A percentile compares a stretch with the other conserved stretches of the same genome.
Evolutionary conservation across 2,113 vertebrate genomes (phyloP).

Genomic region (Procavia capensis): DNA sequence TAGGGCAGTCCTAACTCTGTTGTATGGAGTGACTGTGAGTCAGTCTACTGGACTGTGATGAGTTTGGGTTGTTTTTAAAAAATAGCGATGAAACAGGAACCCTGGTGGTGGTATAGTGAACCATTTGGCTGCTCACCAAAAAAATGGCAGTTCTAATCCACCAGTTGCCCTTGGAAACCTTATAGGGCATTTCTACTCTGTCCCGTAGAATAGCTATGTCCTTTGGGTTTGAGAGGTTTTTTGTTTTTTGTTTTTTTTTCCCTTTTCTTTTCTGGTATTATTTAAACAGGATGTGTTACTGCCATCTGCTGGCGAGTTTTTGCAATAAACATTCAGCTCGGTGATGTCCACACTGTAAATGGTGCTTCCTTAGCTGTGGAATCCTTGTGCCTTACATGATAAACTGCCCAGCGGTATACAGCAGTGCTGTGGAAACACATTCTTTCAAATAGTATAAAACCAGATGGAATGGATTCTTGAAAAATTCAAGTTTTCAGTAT

Average conservation of each 20-base stretch:
- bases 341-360: background rate
- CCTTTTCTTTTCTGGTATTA: background rate
- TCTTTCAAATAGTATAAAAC: background rate
- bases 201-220: too few species aligned
- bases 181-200: too few species aligned
- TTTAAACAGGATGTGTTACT: background rate
- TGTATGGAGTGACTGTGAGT: too few species aligned
- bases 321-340: background rate
- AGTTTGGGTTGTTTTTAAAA: background rate
- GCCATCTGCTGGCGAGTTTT: slow-evolving; percentile 45
- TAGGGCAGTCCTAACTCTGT: too few species aligned
- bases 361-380: background rate
- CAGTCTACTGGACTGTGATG: too few species aligned
- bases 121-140: too few species aligned
- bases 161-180: too few species aligned
- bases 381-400: background rate
- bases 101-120: too few species aligned
- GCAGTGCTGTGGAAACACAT: background rate
- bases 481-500: background rate
- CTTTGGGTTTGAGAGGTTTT: too few species aligned
- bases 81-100: background rate
- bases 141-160: too few species aligned
- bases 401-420: background rate
- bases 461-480: background rate
- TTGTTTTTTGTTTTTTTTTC: too few species aligned